These are phyloP conservation scores for Epirrhoe alternata DNA, from an alignment of 2,888 invertebrate genomes.

Conservation along the genomic window DNA sequence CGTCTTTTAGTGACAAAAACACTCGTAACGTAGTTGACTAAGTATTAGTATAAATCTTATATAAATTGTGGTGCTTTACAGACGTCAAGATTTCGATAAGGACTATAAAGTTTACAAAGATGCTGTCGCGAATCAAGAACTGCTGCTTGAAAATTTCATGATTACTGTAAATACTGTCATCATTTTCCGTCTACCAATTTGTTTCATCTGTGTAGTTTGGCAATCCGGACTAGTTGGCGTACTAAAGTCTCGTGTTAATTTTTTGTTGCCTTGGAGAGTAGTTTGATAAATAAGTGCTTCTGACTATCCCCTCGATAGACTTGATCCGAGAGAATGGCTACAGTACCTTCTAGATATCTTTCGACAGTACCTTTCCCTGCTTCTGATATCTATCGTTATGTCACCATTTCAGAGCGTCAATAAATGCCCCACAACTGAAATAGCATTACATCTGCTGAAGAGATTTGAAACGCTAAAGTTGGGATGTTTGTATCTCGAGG, in stretches of 20 bases:
- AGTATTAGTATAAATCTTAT: not conserved
- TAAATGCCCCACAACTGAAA: slow-evolving; percentile 81
- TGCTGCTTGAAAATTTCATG: slow-evolving; percentile 90
- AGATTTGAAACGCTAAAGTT: slow-evolving; percentile 91
- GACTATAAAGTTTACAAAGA: slow-evolving; percentile 91
- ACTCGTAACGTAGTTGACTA: no score
- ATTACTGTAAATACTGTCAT: slow-evolving; percentile 72
- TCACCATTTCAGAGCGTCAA: slow-evolving; percentile 66
- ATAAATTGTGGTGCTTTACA: slow-evolving; percentile 42
- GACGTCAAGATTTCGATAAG: slow-evolving; percentile 88
- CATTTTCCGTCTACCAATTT: no score
- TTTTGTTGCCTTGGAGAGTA: no score
- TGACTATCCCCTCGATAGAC: no score
- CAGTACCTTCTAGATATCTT: no score
- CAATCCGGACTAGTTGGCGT: no score
- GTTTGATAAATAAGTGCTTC: no score
- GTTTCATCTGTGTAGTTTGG: no score
- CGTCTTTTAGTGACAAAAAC: no score
- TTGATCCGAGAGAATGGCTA: no score
- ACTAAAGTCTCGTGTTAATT: no score
- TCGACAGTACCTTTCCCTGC: no score
- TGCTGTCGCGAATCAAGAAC: slow-evolving; percentile 88
- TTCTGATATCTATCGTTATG: not conserved
- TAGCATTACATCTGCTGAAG: slow-evolving; percentile 75
- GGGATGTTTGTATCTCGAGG: slow-evolving; percentile 89